phyloP scores from a whole-genome alignment of 2,888 invertebrate species.

The Eucriotettix oculatus region DNA sequence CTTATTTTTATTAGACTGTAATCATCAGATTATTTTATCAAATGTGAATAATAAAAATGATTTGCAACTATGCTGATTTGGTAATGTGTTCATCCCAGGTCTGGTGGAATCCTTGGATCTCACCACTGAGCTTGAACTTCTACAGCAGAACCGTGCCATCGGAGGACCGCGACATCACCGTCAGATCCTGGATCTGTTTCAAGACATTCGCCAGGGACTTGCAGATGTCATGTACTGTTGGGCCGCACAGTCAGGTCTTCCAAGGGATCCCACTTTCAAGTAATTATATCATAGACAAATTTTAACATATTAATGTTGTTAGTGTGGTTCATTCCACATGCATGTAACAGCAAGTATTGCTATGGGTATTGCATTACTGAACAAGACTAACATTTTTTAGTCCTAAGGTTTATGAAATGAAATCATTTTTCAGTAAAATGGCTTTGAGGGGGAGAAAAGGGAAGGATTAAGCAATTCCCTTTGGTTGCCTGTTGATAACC shows the following conservation, averaged over 20 bases:
- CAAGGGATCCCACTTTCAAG: conserved; percentile 35
- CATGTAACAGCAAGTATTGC: too few species aligned
- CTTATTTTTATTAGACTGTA: too few species aligned
- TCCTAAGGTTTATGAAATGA: too few species aligned
- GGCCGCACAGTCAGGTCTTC: conserved; percentile 60
- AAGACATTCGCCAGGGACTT: conserved; percentile 51
- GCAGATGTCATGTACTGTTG: conserved; percentile 62
- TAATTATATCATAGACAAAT: not conserved
- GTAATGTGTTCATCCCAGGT: conserved; percentile 20
- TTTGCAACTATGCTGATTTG: not conserved
- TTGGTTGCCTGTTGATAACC: too few species aligned
- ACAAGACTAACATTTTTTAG: too few species aligned
- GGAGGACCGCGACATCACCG: conserved; percentile 74
- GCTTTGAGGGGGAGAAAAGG: too few species aligned
- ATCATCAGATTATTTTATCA: not conserved
- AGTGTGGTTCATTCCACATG: too few species aligned
- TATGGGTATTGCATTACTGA: too few species aligned
- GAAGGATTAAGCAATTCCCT: too few species aligned
- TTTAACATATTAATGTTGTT: too few species aligned
- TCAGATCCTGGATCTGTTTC: conserved; percentile 57
- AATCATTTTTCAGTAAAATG: too few species aligned
- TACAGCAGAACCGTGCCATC: conserved; percentile 75
- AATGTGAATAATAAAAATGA: not conserved
- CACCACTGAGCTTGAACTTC: conserved; percentile 48
- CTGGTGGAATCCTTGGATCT: conserved; percentile 38